Evolutionary conservation across 2,888 invertebrate species (phyloP), one percentile per base, ranked within the genome.

Genomic region (Dryocosmus kuriphilus): DNA sequence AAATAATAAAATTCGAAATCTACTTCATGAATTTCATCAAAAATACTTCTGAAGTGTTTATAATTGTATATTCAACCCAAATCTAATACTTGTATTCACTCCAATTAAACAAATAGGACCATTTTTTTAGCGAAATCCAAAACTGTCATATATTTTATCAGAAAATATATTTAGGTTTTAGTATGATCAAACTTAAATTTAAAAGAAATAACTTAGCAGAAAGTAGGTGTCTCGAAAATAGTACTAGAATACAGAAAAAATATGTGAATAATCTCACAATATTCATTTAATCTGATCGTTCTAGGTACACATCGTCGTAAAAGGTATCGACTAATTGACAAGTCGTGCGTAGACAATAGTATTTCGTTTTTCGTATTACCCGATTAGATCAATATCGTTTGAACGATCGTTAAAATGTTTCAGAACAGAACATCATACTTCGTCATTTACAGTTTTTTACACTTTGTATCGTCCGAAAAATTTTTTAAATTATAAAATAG

Each of bases 201-300:
- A 22, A 22, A 22, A 9, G n/a, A 55, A 55, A 22, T 7, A 22
- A 22, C 22, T 55, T 55, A 9, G 55, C 3, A 9, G 1, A 11
- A 55, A 55, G 19, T 19, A 55, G 3, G 9, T 22, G 2, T 22
- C 1, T 22, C 1, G 4, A 9, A 22, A 55, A 55, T 55, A 55
- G 55, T 55, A 55, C 55, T 55, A 22, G 9, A 55, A 55, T 55
- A 55, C 9, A 55, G 55, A 55, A 1, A 71, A 24, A 71, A 71
- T 6, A 46, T 9, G n/a, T 11, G 27, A 30, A 41, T 71, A 71
- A 71, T 62, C 4, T 75, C 30, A 75, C 62, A 46, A 75, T 61
- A 41, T 75, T 75, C 46, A 75, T 75, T 75, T 61, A 75, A 75
- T 61, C 60, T 62, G 75, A 75, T 75, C 62, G 75, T 46, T 75